Conservation (phyloP, 2,888 invertebrate genomes). For the Trileptium ribeirensis region DNA sequence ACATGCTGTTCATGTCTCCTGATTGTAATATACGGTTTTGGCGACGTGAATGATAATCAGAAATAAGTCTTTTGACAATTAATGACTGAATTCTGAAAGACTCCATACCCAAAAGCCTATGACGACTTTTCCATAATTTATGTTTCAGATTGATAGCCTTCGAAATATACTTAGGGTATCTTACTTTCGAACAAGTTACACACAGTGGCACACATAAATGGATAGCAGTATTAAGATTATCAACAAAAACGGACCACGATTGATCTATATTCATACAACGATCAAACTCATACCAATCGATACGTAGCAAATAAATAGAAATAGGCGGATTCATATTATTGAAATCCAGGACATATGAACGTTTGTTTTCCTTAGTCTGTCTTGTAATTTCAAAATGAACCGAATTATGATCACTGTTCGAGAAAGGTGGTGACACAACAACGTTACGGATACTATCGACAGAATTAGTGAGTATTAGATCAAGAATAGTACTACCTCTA, state of each 20-base stretch:
- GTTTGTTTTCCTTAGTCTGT: neutral
- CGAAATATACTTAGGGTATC: neutral
- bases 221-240: neutral
- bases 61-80: neutral
- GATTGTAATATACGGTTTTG: neutral
- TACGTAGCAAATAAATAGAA: neutral
- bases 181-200: neutral
- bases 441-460: neutral
- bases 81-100: neutral
- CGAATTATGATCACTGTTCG: neutral
- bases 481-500: neutral
- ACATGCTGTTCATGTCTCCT: neutral
- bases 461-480: neutral
- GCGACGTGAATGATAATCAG: neutral
- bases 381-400: neutral
- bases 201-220: neutral
- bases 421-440: neutral
- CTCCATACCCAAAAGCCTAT: neutral
- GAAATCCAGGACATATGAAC: neutral
- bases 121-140: conserved; percentile 1
- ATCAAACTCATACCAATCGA: neutral
- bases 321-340: neutral
- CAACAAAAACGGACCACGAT: neutral
- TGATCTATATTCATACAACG: neutral
- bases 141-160: neutral